Base-by-base conservation (phyloP, 2,888 invertebrate genomes). In the Pyrgus malvae region DNA sequence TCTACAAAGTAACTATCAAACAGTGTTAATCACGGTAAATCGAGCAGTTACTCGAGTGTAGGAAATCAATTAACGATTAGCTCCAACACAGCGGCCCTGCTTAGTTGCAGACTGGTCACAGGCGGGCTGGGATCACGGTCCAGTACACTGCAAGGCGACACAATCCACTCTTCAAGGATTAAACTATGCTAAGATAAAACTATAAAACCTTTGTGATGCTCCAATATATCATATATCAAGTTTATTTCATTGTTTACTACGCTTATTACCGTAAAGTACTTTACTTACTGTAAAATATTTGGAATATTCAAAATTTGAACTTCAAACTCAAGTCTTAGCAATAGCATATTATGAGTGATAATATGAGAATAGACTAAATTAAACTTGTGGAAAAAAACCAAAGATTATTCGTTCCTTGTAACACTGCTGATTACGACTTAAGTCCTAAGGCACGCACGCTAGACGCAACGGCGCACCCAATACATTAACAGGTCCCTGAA, bases 401-500 rank as follows among this genome's bases (percentile, higher is more conserved):
- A n/a, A n/a, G n/a, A n/a, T n/a, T n/a, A n/a, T n/a, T n/a, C n/a
- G n/a, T n/a, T n/a, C n/a, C n/a, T n/a, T n/a, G n/a, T n/a, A 7
- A 27, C 6, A 11, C 6, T 3, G 6, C 6, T 21, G 21, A 21
- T 21, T 21, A 21, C n/a, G n/a, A 6, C 21, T 21, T 21, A 4
- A 21, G 21, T 21, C 21, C 3, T 4, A 6, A 21, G 6, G 3
- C 62, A 67, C 64, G 59, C 57, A 65, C 68, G 68, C 65, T 75
- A 78, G 77, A 78, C 78, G 60, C 66, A 69, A 69, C 69, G 73
- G 69, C 73, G 70, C 72, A 58, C 38, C 60, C 61, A 49, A 65
- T 70, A 68, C 69, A 70, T 70, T 78, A 76, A 65, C 68, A 78
- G 81, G 80, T 84, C 77, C 75, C 66, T 83, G 85, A 84, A 84